A percentile compares a stretch with the other conserved stretches of the same genome.
Evolutionary conservation across 1,140 invertebrate genomes (phyloP).

Genomic region (Pantala flavescens): DNA sequence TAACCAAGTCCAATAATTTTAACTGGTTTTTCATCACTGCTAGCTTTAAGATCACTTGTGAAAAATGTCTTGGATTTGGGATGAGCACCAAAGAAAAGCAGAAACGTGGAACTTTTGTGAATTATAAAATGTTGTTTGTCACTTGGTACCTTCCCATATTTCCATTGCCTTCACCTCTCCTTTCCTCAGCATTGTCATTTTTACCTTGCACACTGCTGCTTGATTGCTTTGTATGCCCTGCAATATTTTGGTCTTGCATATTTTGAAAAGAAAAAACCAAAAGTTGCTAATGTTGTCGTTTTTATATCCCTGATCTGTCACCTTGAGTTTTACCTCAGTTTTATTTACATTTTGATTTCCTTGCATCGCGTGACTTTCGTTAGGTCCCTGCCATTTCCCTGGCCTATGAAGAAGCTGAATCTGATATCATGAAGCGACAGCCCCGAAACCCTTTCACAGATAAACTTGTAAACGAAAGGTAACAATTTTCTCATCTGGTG

Average conservation of each 20-base stretch:
- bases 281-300: neutral
- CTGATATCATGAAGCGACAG: constrained; percentile 94
- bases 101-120: neutral
- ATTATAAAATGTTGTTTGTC: neutral
- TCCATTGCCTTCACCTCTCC: neutral
- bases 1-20: too few relatives aligned
- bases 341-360: constrained; percentile 18
- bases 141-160: neutral
- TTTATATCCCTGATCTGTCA: constrained; percentile 15
- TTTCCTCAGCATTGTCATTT: neutral
- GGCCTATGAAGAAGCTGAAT: constrained; percentile 92
- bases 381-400: constrained; percentile 92
- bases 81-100: too few relatives aligned
- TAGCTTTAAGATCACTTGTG: too few relatives aligned
- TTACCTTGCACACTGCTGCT: neutral
- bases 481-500: constrained; percentile 26
- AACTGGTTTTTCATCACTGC: too few relatives aligned
- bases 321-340: constrained; percentile 18
- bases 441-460: constrained; percentile 87
- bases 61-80: too few relatives aligned
- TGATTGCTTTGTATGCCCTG: constrained; percentile 8
- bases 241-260: constrained; percentile 3
- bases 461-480: constrained; percentile 93
- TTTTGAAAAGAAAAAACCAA: constrained; percentile 11
- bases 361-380: constrained; percentile 4